Conservation (phyloP, 1,140 invertebrate species). For the Drosophila orena region DNA sequence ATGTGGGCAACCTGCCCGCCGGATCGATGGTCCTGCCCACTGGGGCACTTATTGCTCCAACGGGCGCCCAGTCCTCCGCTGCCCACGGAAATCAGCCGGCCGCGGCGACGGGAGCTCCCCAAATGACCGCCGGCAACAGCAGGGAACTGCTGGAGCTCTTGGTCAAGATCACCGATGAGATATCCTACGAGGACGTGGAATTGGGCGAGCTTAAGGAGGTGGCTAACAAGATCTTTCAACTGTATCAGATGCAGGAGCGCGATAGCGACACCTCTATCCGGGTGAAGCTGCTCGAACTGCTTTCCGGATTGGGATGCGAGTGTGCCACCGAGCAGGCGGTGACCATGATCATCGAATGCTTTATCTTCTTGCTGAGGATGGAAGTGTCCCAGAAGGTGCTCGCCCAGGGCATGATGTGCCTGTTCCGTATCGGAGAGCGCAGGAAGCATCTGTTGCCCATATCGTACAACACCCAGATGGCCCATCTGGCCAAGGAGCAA, state of each 20-base stretch:
- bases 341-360: constrained; percentile 87
- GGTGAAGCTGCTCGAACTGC: constrained; percentile 71
- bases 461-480: constrained; percentile 74
- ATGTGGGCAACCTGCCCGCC: constrained; percentile 27
- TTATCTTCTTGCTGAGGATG: constrained; percentile 89
- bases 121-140: constrained; percentile 2
- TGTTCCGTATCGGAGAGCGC: constrained; percentile 73
- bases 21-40: not conserved
- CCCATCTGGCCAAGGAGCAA: constrained; percentile 87
- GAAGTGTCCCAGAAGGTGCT: constrained; percentile 93
- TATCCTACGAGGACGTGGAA: constrained; percentile 65
- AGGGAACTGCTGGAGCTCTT: constrained; percentile 73
- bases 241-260: constrained; percentile 73
- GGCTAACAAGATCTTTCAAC: constrained; percentile 62
- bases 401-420: constrained; percentile 76
- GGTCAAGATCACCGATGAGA: constrained; percentile 79
- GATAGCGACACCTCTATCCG: constrained; percentile 76
- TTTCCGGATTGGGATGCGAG: constrained; percentile 71
- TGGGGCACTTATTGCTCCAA: not conserved
- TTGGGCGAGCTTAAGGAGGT: constrained; percentile 65
- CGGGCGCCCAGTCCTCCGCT: not conserved
- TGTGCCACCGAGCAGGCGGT: constrained; percentile 56
- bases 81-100: not conserved
- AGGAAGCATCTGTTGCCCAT: constrained; percentile 57
- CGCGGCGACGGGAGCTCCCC: not conserved